Evolutionary conservation across 2,113 vertebrate genomes (phyloP), one percentile per base, ranked within the genome.

Genomic region (Apistogramma diplotaenia): DNA sequence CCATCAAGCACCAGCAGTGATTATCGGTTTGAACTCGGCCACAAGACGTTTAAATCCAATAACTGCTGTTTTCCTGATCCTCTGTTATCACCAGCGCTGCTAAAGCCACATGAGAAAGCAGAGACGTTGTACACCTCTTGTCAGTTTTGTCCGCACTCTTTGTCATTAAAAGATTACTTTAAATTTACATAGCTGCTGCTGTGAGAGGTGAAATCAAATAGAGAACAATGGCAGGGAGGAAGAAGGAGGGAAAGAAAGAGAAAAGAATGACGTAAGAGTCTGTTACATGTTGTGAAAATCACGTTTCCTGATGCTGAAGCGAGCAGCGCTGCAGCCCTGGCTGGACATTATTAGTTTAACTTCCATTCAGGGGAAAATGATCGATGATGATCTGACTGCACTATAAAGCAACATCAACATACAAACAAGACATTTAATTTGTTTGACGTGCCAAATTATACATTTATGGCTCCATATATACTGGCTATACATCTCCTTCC

Each of bases 11-110:
- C 46, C 74, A 21, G 74, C 74, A 1, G 51, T 8, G 59, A 58
- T 89, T 70, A 51, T 70, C 43, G 43, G 65, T 70, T 70, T 86
- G 76, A 86, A 76, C 62, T 51, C 72, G 49, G 60, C 72, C 74
- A 74, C 51, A 11, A 65, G 19, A 75, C 0, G 78, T 60, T 82
- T 25, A 49, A 87, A 87, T 87, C 81, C 86, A 83, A 71, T 81
- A 78, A 82, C 74, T 58, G 58, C 82, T 85, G 57, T 77, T 83
- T 62, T 57, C 60, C 59, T 81, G 62, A 87, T 85, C 85, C 76
- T 15, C 23, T 43, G 67, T 55, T 82, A 65, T 82, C 81, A 85
- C 58, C 59, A 15, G 72, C 4, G 2, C 75, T 10, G 58, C 71
- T 53, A 12, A 51, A 78, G 70, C 65, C 60, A 60, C 53, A 67